Evolutionary conservation across 2,797 vertebrate genomes (phyloP), one percentile per base, ranked within the genome.

Genomic region (Melanotaenia trifasciata): DNA sequence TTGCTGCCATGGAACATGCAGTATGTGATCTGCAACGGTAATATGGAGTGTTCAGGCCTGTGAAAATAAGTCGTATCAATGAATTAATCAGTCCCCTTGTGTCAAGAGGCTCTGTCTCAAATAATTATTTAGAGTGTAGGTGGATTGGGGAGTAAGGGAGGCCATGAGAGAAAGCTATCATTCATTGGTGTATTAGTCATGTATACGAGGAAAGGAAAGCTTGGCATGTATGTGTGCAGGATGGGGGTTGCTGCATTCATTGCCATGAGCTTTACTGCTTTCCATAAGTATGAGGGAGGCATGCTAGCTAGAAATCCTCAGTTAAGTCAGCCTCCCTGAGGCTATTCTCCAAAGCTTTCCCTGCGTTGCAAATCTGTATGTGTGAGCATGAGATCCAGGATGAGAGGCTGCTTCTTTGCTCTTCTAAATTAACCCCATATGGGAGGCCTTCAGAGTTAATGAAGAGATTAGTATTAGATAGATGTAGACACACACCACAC

Each of bases 231-330:
- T 64, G 68, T 57, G 56, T 60, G 70, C 62, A 58, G 68, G 84
- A 54, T 79, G 85, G 84, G 81, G 81, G 77, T 81, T 86, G 78
- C 79, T 80, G 82, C 83, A 73, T 82, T 77, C 54, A 68, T 87
- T 58, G 85, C 79, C 80, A 84, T 76, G 64, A 76, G 83, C 84
- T 81, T 84, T 74, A 71, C 82, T 77, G 79, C 84, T 89, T 87
- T 92, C 82, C 89, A 89, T 92, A 91, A 87, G 91, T 88, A 90
- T 89, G 91, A 90, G 89, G 85, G 73, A 87, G 78, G 89, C 79
- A 80, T 81, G 80, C 87, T 82, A 79, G 85, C 80, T 84, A 71
- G 76, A 89, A 89, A 90, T 87, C 90, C 82, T 83, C 54, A 28
- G 81, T 86, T 87, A 82, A 88, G 82, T 84, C 84, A 69, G 72